Evolutionary conservation across 2,113 vertebrate genomes (phyloP), one percentile per base, ranked within the genome.

Genomic region (Cranoglanis bouderius): DNA sequence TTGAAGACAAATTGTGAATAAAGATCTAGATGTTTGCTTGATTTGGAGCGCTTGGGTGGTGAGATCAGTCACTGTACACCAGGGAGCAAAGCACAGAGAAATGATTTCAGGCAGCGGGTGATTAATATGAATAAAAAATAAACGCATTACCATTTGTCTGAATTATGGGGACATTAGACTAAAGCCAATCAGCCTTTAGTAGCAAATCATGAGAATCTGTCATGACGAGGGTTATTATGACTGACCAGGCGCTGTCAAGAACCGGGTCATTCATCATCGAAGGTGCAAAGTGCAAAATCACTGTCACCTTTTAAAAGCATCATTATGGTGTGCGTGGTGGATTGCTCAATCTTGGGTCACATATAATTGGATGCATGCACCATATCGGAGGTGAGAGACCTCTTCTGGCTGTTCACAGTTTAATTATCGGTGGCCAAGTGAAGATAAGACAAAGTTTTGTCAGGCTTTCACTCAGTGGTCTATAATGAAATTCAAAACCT

Each of bases 61-160:
- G 38, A 63, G 24, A 87, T 87, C 24, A 53, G 63, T 70, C 77
- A 46, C 24, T 53, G 40, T 18, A 26, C 61, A 53, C 29, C 43
- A 35, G 1, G 26, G 29, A 75, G 18, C 19, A 13, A 46, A 46
- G 18, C 65, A 32, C 21, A 0, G 19, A 61, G 35, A 82, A 49
- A 35, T 16, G 35, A 19, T 84, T 38, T 57, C 18, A 59, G 43
- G 65, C 67, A 57, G 40, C 19, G 24, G 51, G 38, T 51, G 49
- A 81, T 85, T 85, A 57, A 81, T 90, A 35, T 74, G 75, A n/a
- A 57, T 57, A 57, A 67, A 53, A 78, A 32, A 88, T 21, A 70
- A 85, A 65, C 8, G 9, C 29, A 13, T 87, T 46, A 84, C 7
- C 14, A 29, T 78, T 84, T 70, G 6, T 80, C 51, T 32, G 19